Evolutionary conservation across 2,797 vertebrate genomes (phyloP), one percentile per base, ranked within the genome.

Genomic region (Diglossa cyanea): DNA sequence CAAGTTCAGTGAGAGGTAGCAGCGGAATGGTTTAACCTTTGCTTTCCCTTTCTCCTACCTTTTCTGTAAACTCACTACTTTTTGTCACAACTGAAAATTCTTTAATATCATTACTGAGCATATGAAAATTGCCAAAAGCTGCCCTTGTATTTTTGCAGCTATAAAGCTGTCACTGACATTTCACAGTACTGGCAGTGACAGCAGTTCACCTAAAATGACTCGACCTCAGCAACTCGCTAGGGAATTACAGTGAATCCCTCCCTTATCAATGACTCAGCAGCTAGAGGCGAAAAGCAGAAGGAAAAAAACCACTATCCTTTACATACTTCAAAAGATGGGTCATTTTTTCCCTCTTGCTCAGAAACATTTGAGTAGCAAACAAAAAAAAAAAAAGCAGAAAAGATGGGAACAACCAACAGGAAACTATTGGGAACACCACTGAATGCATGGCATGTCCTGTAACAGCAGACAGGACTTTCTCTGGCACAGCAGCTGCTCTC

Each of bases 371-470:
- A 77, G 24, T 44, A 54, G 28, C 33, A 81, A 94, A 82, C 24
- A 71, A 83, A 90, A 75, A 60, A 54, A 30, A 5, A 17, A 24
- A 54, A 30, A 28, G 6, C 42, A 84, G 60, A 67, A 39, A 51
- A 63, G 54, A 68, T 31, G 31, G 44, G 63, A 87, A 72, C 25
- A 85, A 39, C 13, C 58, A 72, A 30, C 6, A 74, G 45, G 44
- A 79, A 89, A 62, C 2, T 30, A 63, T 48, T 1, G 3, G 57
- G 48, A 76, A 53, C 37, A 51, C 6, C 55, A 73, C 17, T n/a
- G 48, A 66, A 55, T 7, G 25, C 39, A 25, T 0, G 6, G 51
- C 76, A 77, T 0, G 0, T n/a, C 39, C 58, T 60, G 31, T 42
- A 68, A 57, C 33, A 88, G 75, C 68, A 44, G 51, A 28, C 25